These are phyloP conservation scores for Ochropleura plecta DNA, from an alignment of 2,888 invertebrate species.

Conservation along the genomic window DNA sequence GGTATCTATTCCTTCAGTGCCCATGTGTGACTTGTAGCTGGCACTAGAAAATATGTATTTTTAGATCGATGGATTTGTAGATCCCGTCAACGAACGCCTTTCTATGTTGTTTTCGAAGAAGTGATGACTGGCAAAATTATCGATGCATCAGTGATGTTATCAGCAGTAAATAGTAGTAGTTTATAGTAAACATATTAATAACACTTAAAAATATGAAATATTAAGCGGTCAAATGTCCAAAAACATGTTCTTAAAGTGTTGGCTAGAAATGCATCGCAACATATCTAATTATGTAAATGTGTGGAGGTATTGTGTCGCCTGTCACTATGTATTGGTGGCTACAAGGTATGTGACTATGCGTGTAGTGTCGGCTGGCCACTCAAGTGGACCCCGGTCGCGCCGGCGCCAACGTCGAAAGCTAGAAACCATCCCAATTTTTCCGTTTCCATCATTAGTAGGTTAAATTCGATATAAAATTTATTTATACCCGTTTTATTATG, in stretches of 20 bases:
- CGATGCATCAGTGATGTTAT: too few relatives aligned
- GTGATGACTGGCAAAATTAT: too few relatives aligned
- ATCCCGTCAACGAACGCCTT: not conserved
- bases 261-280: slow-evolving; percentile 66
- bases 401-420: slow-evolving; percentile 79
- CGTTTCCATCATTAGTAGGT: slow-evolving; percentile 77
- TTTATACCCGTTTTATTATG: slow-evolving; percentile 77
- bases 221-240: slow-evolving; percentile 37
- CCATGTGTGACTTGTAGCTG: not conserved
- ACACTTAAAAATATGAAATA: slow-evolving; percentile 24
- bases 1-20: not conserved
- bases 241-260: slow-evolving; percentile 51
- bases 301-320: slow-evolving; percentile 70
- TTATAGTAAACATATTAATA: not conserved
- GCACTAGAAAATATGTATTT: not conserved
- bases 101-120: not conserved
- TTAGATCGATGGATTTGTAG: not conserved
- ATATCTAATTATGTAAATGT: slow-evolving; percentile 76
- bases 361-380: slow-evolving; percentile 64
- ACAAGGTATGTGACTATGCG: slow-evolving; percentile 62
- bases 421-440: slow-evolving; percentile 78
- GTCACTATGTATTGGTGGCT: slow-evolving; percentile 65
- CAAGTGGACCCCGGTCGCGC: slow-evolving; percentile 64
- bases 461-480: slow-evolving; percentile 76
- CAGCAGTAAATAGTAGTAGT: too few relatives aligned